A percentile compares a stretch with the other conserved stretches of the same genome.
Conservation (phyloP, 2,797 vertebrate genomes). For the Tachyglossus aculeatus region DNA sequence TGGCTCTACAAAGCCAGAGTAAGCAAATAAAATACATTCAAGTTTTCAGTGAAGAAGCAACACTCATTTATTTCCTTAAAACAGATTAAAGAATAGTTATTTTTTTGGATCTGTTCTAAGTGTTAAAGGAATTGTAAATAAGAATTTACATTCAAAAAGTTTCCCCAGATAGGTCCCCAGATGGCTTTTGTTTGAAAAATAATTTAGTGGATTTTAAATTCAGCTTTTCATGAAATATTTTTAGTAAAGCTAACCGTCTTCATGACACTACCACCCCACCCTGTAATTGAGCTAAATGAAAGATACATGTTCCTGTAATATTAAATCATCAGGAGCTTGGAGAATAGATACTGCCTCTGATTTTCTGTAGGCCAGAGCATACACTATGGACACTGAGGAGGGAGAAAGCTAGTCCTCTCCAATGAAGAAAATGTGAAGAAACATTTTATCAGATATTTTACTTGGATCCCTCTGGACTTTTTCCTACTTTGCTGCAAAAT, state of each 20-base stretch:
- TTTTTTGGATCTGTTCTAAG: not conserved
- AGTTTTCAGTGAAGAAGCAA: conserved; percentile 25
- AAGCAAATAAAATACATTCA: conserved; percentile 31
- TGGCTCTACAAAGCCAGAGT: no score
- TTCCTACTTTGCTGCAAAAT: conserved; percentile 17
- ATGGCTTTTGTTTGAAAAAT: not conserved
- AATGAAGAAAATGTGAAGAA: conserved; percentile 1
- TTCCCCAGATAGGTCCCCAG: not conserved
- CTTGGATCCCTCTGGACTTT: conserved; percentile 13
- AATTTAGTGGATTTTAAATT: not conserved
- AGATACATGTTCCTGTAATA: not conserved
- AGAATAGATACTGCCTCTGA: not conserved
- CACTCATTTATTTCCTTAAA: not conserved
- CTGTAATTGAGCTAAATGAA: not conserved
- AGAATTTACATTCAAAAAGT: not conserved
- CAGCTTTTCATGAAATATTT: conserved; percentile 1
- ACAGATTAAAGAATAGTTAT: not conserved
- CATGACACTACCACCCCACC: not conserved
- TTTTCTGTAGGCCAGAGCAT: not conserved
- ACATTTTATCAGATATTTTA: no score
- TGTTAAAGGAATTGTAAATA: not conserved
- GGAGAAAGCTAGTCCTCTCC: not conserved
- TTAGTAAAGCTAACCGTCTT: conserved; percentile 4
- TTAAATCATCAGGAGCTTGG: not conserved
- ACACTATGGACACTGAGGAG: no score